Evolutionary conservation across 2,113 vertebrate species (phyloP).

Genomic region (Lethenteron reissneri): DNA sequence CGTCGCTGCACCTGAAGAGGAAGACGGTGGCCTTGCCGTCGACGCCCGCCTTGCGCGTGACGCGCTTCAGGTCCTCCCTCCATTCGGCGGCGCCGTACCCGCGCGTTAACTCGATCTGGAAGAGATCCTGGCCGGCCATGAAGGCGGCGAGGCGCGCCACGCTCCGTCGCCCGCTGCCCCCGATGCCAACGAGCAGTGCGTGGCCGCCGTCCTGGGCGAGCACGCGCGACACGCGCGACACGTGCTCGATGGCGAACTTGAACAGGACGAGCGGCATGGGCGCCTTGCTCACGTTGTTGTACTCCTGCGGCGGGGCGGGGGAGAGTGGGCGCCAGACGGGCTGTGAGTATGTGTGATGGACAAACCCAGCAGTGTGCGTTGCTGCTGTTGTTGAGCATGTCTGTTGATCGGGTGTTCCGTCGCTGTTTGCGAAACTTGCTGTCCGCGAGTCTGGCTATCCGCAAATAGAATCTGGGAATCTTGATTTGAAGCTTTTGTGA

Average conservation of each 20-base stretch:
- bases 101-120: constrained; percentile 63
- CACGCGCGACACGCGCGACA: constrained; percentile 65
- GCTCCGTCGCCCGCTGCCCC: constrained; percentile 57
- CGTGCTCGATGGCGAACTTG: constrained; percentile 63
- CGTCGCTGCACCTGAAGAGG: constrained; percentile 22
- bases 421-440: no score
- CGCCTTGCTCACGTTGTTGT: constrained; percentile 56
- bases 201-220: constrained; percentile 65
- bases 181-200: constrained; percentile 50
- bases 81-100: constrained; percentile 42
- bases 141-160: constrained; percentile 48
- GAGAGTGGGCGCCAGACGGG: neutral
- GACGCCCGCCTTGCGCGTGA: constrained; percentile 49
- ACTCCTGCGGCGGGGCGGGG: constrained; percentile 19
- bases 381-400: no score
- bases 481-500: no score
- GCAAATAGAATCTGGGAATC: no score
- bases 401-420: no score
- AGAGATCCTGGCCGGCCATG: constrained; percentile 44
- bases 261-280: constrained; percentile 80
- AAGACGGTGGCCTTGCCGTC: constrained; percentile 35
- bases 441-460: no score
- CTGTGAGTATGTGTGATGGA: no score
- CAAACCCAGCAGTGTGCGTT: no score
- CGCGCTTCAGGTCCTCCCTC: constrained; percentile 54